Conservation (phyloP, 2,113 vertebrate species). For the Rhipidura dahli region DNA sequence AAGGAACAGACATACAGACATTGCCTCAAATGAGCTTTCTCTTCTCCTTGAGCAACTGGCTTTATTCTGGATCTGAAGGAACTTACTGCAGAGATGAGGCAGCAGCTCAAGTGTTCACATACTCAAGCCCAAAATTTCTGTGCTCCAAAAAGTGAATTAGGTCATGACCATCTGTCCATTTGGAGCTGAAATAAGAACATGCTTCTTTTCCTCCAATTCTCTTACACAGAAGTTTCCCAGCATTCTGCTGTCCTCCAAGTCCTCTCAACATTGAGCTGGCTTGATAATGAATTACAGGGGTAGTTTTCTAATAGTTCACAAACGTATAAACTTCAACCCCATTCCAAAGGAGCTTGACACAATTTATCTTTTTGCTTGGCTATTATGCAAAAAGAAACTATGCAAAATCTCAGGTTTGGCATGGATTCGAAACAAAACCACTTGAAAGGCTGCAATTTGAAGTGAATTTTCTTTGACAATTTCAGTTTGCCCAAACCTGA, state of each 20-base stretch:
- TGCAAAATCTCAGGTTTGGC: constrained; percentile 41
- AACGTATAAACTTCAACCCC: background rate
- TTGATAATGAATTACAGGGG: background rate
- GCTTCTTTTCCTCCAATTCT: background rate
- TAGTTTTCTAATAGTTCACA: background rate
- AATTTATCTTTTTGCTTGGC: background rate
- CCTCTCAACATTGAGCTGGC: background rate
- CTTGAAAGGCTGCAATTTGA: constrained; percentile 13
- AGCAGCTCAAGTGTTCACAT: background rate
- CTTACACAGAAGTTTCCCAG: background rate
- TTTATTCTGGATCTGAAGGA: background rate
- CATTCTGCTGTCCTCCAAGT: background rate
- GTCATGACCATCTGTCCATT: background rate
- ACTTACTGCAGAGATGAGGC: background rate
- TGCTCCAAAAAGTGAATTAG: background rate
- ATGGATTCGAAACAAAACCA: background rate
- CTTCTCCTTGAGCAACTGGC: background rate
- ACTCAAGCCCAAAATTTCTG: background rate
- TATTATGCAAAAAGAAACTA: constrained; percentile 8
- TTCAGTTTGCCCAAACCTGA: constrained; percentile 32
- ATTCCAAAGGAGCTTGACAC: background rate
- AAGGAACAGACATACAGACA: background rate
- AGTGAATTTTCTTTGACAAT: constrained; percentile 3
- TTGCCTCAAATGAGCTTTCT: background rate
- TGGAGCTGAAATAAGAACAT: background rate